Conservation (phyloP, 2,797 vertebrate species). For the Columba guinea region DNA sequence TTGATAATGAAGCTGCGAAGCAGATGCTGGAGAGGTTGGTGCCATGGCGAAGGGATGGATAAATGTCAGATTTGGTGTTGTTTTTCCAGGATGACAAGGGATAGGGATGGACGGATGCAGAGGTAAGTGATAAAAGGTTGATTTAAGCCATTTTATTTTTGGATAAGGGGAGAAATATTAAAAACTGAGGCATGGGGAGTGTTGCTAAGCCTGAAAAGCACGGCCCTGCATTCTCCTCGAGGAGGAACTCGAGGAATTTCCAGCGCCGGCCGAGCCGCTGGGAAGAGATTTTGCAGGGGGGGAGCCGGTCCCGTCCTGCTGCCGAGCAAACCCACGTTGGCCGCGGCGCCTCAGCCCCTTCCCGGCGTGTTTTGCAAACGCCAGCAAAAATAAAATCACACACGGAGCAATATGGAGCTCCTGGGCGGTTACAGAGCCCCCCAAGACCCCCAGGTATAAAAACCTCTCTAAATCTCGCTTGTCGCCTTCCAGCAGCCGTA, state of each 20-base stretch:
- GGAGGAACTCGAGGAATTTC: slow-evolving; percentile 19
- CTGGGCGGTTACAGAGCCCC: background rate
- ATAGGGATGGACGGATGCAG: background rate
- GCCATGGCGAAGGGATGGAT: fast-evolving
- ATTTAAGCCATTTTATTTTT: background rate
- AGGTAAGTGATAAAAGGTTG: background rate
- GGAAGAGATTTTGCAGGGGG: background rate
- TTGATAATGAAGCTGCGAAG: background rate
- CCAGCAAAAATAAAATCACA: background rate
- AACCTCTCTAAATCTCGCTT: fast-evolving
- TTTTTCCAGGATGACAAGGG: background rate
- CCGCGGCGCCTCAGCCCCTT: fast-evolving
- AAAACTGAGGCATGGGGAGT: fast-evolving
- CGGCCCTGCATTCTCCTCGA: fast-evolving
- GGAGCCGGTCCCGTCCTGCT: background rate
- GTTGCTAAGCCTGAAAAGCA: background rate
- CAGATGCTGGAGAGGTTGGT: background rate
- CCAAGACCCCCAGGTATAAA: background rate
- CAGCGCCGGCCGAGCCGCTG: fast-evolving
- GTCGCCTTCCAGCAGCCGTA: background rate
- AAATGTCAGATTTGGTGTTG: fast-evolving
- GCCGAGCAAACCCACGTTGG: fast-evolving
- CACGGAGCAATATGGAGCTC: fast-evolving
- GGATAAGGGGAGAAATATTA: background rate
- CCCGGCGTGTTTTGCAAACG: background rate